Evolutionary conservation across 1,140 invertebrate species (phyloP), one percentile per base, ranked within the genome.

Genomic region (Drosophila nebulosa): DNA sequence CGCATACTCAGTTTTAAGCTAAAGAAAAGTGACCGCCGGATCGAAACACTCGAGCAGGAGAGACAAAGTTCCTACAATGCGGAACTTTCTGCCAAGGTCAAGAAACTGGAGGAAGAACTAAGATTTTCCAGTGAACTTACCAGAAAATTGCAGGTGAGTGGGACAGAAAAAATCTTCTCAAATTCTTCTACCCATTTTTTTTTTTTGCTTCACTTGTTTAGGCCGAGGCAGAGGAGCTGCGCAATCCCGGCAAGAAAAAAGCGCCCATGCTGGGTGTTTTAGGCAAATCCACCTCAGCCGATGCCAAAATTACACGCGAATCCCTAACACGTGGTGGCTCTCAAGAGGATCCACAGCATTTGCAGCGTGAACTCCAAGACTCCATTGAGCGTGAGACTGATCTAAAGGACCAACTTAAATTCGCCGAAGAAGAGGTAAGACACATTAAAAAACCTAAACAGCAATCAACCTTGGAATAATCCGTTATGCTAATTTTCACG

Each of bases 1-100:
- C 94, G 99, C 73, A 98, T 99, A 76, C 93, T 99, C 24, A 99
- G 99, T 66, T 99, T 99, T 91, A 99, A 99, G 92, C 92, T 99
- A 55, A 95, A 98, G 79, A 99, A 99, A 93, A 94, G 97, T 21
- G 99, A 99, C 92, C 94, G 98, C 61, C 95, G 95, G 90, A 94
- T 95, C 26, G 98, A 99, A 64, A 95, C 97, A 79, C 91, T 98
- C 16, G 98, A 99, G 90, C 93, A 94, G 35, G 98, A 99, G 75
- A 97, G 97, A 2, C 85, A 95, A 93, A 94, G 93, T 4, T 92
- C 93, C 69, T 92, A 92, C 24, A 94, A 93, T 3, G 78, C 93
- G 10, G 93, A 94, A 64, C 93, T 94, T 21, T 92, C 93, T 55
- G 94, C 95, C 42, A 94, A 93, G 77, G 95, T 96, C 10, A 95